Conservation (phyloP, 35 echinoderm and acorn worm species). For the Hemicentrotus pulcherrimus region DNA sequence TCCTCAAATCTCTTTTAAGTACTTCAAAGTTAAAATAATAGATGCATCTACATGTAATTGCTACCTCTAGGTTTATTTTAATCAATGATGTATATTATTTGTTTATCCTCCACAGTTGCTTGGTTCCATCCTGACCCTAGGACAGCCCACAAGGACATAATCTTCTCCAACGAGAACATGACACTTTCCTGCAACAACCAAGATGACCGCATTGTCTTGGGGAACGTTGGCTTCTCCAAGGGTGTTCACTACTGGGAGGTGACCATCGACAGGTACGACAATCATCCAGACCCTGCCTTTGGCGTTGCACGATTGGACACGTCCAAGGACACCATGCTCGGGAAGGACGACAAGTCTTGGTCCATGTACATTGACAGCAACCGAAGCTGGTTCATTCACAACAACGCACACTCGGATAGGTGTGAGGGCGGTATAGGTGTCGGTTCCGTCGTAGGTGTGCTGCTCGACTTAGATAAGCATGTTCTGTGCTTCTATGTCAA, state of each 20-base stretch:
- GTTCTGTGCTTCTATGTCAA: slow-evolving; percentile 88
- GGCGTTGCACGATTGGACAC: slow-evolving; percentile 89
- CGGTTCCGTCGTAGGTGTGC: slow-evolving; percentile 87
- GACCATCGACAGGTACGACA: slow-evolving; percentile 96
- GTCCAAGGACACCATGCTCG: slow-evolving; percentile 88
- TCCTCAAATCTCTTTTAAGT: too few relatives aligned
- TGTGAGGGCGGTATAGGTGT: slow-evolving; percentile 93
- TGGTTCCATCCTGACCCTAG: slow-evolving; percentile 96
- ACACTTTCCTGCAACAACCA: slow-evolving; percentile 89
- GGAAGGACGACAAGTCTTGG: slow-evolving; percentile 99
- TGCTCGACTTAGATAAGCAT: slow-evolving; percentile 90
- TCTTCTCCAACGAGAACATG: slow-evolving; percentile 95
- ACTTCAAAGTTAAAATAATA: too few relatives aligned
- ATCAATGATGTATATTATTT: background rate
- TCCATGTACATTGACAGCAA: slow-evolving; percentile 99
- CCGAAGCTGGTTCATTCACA: slow-evolving; percentile 99
- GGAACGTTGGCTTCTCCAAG: slow-evolving; percentile 97
- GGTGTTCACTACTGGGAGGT: slow-evolving; percentile 99
- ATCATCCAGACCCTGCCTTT: slow-evolving; percentile 97
- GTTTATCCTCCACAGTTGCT: slow-evolving; percentile 75
- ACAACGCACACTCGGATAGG: slow-evolving; percentile 89
- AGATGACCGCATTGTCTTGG: slow-evolving; percentile 90
- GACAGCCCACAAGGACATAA: slow-evolving; percentile 91
- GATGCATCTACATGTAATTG: too few relatives aligned
- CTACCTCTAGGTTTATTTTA: too few relatives aligned